Evolutionary conservation across 2,113 vertebrate species (phyloP).

Genomic region (Seriola rivoliana): DNA sequence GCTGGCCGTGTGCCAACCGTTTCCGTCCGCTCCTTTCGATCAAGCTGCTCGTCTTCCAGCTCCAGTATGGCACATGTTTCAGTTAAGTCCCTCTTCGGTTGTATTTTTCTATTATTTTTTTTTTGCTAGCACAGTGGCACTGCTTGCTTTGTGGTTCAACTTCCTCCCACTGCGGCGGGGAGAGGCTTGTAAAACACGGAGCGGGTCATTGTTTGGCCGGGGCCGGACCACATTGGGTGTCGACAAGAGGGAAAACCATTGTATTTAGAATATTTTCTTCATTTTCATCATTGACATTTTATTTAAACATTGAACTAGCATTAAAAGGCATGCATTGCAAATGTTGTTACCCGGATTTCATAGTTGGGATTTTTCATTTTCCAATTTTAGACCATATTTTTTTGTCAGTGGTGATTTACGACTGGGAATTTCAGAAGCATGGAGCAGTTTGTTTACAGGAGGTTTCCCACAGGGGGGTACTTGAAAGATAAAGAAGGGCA

Average conservation of each 20-base stretch:
- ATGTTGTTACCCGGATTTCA: background rate
- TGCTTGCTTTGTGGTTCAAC: conserved; percentile 66
- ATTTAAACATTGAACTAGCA: background rate
- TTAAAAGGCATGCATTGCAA: too few relatives aligned
- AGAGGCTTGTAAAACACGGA: conserved; percentile 70
- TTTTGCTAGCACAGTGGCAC: conserved; percentile 27
- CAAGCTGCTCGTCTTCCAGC: background rate
- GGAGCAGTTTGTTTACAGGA: background rate
- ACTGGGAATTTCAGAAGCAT: background rate
- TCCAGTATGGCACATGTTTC: conserved; percentile 36
- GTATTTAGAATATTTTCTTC: too few relatives aligned
- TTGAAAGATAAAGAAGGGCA: background rate
- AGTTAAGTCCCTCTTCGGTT: background rate
- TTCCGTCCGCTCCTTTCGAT: background rate
- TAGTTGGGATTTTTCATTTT: background rate
- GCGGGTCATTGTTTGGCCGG: conserved; percentile 20
- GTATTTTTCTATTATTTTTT: conserved; percentile 37
- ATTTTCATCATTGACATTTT: background rate
- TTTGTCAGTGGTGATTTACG: background rate
- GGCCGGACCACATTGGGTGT: conserved; percentile 22
- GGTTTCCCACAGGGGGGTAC: background rate
- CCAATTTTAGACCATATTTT: background rate
- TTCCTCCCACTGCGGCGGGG: conserved; percentile 81
- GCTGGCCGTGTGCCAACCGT: background rate
- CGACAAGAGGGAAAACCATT: too few relatives aligned